phyloP scores from a whole-genome alignment of 2,888 invertebrate species.

The Rapana venosa region DNA sequence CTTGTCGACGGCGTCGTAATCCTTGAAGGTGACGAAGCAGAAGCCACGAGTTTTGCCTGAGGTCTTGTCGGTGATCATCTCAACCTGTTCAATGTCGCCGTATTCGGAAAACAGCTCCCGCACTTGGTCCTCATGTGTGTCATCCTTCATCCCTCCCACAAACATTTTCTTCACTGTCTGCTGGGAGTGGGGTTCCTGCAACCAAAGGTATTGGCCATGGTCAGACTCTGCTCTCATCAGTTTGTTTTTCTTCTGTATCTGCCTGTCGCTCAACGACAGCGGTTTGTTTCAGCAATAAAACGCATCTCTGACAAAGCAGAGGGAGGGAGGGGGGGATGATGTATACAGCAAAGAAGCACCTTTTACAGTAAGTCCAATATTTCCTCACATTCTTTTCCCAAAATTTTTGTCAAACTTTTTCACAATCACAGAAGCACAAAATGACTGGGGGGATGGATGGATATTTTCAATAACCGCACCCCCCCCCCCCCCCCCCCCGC shows the following conservation, averaged over 20 bases:
- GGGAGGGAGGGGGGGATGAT: neutral
- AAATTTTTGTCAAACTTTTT: too few relatives aligned
- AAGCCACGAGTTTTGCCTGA: conserved; percentile 96
- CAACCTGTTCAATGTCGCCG: conserved; percentile 90
- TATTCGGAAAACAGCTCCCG: conserved; percentile 80
- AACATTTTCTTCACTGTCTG: conserved; percentile 96
- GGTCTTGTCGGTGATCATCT: conserved; percentile 93
- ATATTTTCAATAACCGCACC: neutral
- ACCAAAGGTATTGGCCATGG: neutral
- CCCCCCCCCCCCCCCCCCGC: neutral
- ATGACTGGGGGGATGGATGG: neutral
- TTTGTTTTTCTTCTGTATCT: neutral
- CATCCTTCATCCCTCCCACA: conserved; percentile 93
- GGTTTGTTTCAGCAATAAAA: neutral
- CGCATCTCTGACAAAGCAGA: neutral
- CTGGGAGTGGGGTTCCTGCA: conserved; percentile 81
- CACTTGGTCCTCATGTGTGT: conserved; percentile 93
- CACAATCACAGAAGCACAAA: neutral
- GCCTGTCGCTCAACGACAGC: too few relatives aligned
- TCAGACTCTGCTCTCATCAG: neutral
- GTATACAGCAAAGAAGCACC: neutral
- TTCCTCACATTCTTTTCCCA: neutral
- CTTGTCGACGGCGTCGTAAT: conserved; percentile 98
- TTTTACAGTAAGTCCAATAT: neutral
- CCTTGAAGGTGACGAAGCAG: conserved; percentile 97